A percentile compares a stretch with the other conserved stretches of the same genome.
Evolutionary conservation across 2,888 invertebrate species (phyloP).

Genomic region (Athrips mouffetella): DNA sequence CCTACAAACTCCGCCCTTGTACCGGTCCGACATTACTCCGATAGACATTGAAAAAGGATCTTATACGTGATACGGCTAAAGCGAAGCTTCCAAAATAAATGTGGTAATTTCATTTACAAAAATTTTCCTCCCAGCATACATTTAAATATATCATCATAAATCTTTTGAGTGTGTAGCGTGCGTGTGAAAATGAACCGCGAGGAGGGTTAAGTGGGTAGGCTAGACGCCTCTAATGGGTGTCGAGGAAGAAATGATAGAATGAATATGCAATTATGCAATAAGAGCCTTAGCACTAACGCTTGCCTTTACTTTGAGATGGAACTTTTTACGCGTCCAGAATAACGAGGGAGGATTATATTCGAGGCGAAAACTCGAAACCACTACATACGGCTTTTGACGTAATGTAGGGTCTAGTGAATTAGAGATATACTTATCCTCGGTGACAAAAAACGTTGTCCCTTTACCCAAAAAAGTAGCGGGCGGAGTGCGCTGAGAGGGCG

Average conservation of each 20-base stretch:
- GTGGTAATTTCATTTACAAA: slow-evolving; percentile 65
- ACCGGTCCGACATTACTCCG: slow-evolving; percentile 37
- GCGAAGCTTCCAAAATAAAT: slow-evolving; percentile 57
- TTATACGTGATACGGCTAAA: slow-evolving; percentile 48
- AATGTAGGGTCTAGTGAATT: slow-evolving; percentile 51
- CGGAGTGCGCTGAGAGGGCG: slow-evolving; percentile 52
- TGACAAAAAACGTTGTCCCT: slow-evolving; percentile 57
- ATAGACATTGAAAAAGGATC: slow-evolving; percentile 59
- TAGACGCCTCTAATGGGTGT: slow-evolving; percentile 37
- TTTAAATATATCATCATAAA: slow-evolving; percentile 69
- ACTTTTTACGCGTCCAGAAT: slow-evolving; percentile 2
- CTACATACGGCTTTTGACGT: slow-evolving; percentile 36
- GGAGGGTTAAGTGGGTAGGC: slow-evolving; percentile 39
- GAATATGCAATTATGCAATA: slow-evolving; percentile 27
- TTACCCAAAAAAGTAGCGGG: slow-evolving; percentile 58
- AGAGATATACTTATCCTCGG: slow-evolving; percentile 46
- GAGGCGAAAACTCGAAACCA: slow-evolving; percentile 3
- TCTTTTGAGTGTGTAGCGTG: slow-evolving; percentile 47
- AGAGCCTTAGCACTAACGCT: slow-evolving; percentile 29
- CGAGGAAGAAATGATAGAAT: slow-evolving; percentile 34
- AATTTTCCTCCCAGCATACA: slow-evolving; percentile 52
- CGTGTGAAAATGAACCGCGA: slow-evolving; percentile 47
- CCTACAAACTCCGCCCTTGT: slow-evolving; percentile 1
- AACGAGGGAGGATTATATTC: slow-evolving; percentile 13
- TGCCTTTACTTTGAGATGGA: slow-evolving; percentile 21